Evolutionary conservation across 2,797 vertebrate species (phyloP).

Genomic region (Paramormyrops hopkinsi): DNA sequence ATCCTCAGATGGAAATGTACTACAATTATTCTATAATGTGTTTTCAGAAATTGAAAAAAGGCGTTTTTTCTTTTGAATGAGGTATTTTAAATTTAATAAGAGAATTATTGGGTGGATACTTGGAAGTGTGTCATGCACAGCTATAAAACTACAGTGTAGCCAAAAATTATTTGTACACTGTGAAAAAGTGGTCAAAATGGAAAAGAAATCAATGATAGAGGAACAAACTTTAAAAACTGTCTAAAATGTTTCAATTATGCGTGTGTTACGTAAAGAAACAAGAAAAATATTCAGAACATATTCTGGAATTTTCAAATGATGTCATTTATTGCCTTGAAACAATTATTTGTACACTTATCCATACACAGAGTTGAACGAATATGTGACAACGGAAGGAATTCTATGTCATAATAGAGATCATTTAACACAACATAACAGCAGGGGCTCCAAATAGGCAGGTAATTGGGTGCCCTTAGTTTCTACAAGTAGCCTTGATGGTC

Average conservation of each 20-base stretch:
- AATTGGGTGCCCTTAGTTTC: not conserved
- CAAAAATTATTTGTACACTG: not conserved
- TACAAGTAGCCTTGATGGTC: not conserved
- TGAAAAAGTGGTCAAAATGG: not conserved
- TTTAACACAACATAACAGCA: not conserved
- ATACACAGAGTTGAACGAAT: not conserved
- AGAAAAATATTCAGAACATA: not conserved
- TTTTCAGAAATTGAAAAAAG: not conserved
- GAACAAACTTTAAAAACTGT: not conserved
- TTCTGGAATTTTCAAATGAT: not conserved
- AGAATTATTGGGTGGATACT: slow-evolving; percentile 56
- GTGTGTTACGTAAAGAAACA: not conserved
- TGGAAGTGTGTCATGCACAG: slow-evolving; percentile 58
- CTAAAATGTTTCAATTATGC: not conserved
- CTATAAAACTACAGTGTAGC: slow-evolving; percentile 49
- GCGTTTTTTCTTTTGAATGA: not conserved
- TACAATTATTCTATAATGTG: not conserved
- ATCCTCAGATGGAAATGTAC: not conserved
- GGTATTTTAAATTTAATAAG: not conserved
- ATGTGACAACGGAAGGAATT: not conserved
- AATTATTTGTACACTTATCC: not conserved
- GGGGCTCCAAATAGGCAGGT: not conserved
- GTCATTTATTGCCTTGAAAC: not conserved
- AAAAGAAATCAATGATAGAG: not conserved
- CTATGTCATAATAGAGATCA: not conserved